A percentile compares a stretch with the other conserved stretches of the same genome.
Conservation (phyloP, 2,797 vertebrate genomes). For the Phalanger gymnotis region DNA sequence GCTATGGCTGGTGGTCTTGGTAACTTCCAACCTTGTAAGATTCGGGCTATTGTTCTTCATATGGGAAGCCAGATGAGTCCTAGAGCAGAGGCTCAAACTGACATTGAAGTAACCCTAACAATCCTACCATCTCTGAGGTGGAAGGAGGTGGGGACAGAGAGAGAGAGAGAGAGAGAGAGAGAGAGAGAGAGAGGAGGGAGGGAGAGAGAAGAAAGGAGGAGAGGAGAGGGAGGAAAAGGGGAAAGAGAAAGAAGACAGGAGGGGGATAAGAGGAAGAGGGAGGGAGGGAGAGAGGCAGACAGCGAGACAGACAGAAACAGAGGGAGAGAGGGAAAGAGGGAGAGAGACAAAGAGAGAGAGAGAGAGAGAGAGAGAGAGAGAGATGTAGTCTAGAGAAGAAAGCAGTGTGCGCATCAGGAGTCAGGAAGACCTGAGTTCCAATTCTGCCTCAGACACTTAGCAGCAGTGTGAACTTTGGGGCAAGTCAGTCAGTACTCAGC, state of each 20-base stretch:
- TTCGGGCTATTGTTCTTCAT: not conserved
- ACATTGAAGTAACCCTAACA: not conserved
- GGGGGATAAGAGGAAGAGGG: not conserved
- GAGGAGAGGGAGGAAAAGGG: not conserved
- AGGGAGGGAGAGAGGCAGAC: no score
- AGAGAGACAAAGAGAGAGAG: accelerated
- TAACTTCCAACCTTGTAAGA: not conserved
- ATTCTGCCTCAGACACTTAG: not conserved
- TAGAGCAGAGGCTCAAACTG: not conserved
- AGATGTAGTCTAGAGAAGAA: not conserved
- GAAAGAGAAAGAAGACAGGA: not conserved
- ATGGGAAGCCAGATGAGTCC: not conserved
- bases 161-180: not conserved
- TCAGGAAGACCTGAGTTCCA: not conserved
- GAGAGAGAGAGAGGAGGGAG: not conserved
- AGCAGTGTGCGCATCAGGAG: not conserved
- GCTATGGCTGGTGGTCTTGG: not conserved
- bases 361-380: not conserved
- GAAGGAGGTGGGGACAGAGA: not conserved
- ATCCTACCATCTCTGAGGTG: not conserved
- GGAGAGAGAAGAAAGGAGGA: not conserved
- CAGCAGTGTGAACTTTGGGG: not conserved
- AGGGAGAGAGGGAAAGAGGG: accelerated
- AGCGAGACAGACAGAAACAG: no score
- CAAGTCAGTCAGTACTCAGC: not conserved